Evolutionary conservation across 2,113 vertebrate species (phyloP).

Genomic region (Anas platyrhynchos): DNA sequence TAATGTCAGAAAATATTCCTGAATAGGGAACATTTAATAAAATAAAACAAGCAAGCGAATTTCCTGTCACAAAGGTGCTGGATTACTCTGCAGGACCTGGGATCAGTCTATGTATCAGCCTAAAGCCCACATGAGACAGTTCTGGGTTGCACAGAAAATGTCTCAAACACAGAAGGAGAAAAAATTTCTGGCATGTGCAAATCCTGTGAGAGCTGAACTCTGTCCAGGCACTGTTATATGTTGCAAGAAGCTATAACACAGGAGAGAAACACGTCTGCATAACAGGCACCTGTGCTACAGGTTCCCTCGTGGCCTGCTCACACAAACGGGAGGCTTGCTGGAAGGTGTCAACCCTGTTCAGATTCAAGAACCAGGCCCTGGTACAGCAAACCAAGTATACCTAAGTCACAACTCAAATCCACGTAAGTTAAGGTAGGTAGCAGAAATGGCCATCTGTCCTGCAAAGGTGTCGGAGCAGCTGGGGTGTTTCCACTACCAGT

Average conservation of each 20-base stretch:
- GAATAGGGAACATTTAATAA: neutral
- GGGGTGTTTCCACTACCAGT: neutral
- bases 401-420: neutral
- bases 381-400: neutral
- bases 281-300: neutral
- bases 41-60: neutral
- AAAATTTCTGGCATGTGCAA: slow-evolving; percentile 30
- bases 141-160: neutral
- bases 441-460: neutral
- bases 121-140: neutral
- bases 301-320: neutral
- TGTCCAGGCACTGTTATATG: neutral
- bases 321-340: neutral
- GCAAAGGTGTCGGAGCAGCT: neutral
- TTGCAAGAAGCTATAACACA: slow-evolving; percentile 14
- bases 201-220: slow-evolving; percentile 23
- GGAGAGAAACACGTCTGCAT: neutral
- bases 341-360: neutral
- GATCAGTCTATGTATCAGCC: neutral
- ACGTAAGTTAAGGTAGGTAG: neutral
- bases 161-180: neutral
- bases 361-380: neutral
- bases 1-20: neutral
- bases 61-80: neutral
- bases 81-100: neutral